Conservation (phyloP, 2,888 invertebrate genomes). For the Leptothorax acervorum region DNA sequence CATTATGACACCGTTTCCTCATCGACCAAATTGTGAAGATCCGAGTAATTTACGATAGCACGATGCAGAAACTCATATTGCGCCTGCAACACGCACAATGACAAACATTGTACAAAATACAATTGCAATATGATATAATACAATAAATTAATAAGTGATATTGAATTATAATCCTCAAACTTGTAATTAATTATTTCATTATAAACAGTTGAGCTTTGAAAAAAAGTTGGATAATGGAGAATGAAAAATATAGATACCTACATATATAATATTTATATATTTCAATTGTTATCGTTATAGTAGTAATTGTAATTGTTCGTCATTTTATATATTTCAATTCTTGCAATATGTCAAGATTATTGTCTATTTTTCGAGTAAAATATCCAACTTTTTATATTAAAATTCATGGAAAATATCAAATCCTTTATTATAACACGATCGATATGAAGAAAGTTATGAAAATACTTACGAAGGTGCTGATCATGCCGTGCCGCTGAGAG, state of each 20-base stretch:
- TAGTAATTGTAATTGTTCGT: neutral
- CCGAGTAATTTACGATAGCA: conserved; percentile 95
- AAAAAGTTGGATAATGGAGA: neutral
- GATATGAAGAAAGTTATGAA: neutral
- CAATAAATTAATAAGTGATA: neutral
- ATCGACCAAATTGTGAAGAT: conserved; percentile 92
- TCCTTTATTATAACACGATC: neutral
- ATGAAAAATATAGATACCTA: neutral
- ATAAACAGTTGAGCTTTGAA: neutral
- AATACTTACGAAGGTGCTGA: conserved; percentile 92
- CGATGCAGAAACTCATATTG: conserved; percentile 97
- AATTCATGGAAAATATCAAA: neutral
- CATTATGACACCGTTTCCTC: conserved; percentile 82
- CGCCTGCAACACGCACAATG: conserved; percentile 88
- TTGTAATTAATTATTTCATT: neutral
- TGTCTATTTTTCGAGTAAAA: neutral
- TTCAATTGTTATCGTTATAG: neutral
- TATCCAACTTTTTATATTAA: neutral
- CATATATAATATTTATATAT: neutral
- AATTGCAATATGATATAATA: neutral
- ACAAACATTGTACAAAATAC: neutral
- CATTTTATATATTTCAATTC: neutral
- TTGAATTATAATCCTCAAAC: neutral
- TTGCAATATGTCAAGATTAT: neutral
- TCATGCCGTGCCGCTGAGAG: conserved; percentile 93